phyloP scores from a whole-genome alignment of 2,888 invertebrate genomes.

The Lithophane leautieri region DNA sequence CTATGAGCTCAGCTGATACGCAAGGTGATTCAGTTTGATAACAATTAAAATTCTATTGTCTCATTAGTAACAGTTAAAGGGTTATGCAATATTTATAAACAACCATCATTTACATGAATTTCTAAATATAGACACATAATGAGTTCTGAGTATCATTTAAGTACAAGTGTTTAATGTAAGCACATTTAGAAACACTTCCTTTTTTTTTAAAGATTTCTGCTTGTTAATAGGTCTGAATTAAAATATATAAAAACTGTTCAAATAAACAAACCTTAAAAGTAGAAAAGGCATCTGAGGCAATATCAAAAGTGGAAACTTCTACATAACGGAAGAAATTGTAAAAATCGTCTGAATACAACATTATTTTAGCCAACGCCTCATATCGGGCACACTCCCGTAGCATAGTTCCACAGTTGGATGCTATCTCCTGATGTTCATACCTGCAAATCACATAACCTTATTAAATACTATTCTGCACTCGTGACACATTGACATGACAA shows the following conservation, averaged over 20 bases:
- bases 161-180: not conserved
- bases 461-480: slow-evolving; percentile 16
- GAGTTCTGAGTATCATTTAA: not conserved
- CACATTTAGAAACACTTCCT: not conserved
- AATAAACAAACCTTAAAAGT: slow-evolving; percentile 97
- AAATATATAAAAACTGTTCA: slow-evolving; percentile 13
- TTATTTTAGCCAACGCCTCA: slow-evolving; percentile 99
- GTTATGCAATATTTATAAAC: not conserved
- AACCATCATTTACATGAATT: slow-evolving; percentile 7
- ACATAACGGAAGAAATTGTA: slow-evolving; percentile 99
- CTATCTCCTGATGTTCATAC: slow-evolving; percentile 99
- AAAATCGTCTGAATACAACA: slow-evolving; percentile 99
- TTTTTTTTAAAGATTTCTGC: slow-evolving; percentile 1
- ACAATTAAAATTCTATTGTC: too few species aligned
- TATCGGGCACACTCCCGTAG: slow-evolving; percentile 99
- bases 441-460: slow-evolving; percentile 86
- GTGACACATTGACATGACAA: slow-evolving; percentile 22
- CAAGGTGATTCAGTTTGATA: too few species aligned
- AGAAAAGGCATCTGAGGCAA: slow-evolving; percentile 99
- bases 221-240: too few species aligned
- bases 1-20: not conserved
- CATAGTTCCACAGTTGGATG: slow-evolving; percentile 99
- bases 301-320: slow-evolving; percentile 99
- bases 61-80: too few species aligned
- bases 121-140: not conserved